phyloP scores from a whole-genome alignment of 2,888 invertebrate species.

The Drosophila peninsularis region DNA sequence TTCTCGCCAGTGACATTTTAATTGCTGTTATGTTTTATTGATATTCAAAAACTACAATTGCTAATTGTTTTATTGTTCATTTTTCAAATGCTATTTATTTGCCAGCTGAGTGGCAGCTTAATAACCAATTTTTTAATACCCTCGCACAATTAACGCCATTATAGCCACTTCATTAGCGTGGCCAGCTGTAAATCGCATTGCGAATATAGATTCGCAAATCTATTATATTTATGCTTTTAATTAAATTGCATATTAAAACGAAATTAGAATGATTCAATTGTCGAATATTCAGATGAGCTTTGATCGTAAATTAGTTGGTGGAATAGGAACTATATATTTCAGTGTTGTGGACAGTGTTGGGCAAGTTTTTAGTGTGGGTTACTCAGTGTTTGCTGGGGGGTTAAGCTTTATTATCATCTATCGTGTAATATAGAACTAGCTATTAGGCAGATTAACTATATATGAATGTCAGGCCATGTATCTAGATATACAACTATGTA shows the following conservation, averaged over 20 bases:
- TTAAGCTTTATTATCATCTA: no score
- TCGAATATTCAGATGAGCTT: not conserved
- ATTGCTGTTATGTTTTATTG: slow-evolving; percentile 79
- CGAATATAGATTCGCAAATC: slow-evolving; percentile 13
- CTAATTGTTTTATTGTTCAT: slow-evolving; percentile 78
- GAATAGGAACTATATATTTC: not conserved
- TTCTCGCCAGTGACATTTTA: slow-evolving; percentile 78
- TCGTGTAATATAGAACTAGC: no score
- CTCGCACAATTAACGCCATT: slow-evolving; percentile 74
- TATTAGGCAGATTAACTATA: no score
- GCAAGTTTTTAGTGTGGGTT: not conserved
- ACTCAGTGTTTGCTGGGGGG: not conserved
- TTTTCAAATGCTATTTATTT: slow-evolving; percentile 65
- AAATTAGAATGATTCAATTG: not conserved
- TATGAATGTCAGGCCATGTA: no score
- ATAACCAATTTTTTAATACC: slow-evolving; percentile 77
- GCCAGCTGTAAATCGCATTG: slow-evolving; percentile 32
- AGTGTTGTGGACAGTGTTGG: not conserved
- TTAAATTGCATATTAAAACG: slow-evolving; percentile 1
- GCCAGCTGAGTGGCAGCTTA: slow-evolving; percentile 73
- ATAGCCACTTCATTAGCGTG: slow-evolving; percentile 63
- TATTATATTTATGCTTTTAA: slow-evolving; percentile 8
- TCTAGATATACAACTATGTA: no score
- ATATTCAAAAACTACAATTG: slow-evolving; percentile 77
- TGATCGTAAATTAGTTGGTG: not conserved